Evolutionary conservation across 2,113 vertebrate genomes (phyloP), one percentile per base, ranked within the genome.

Genomic region (Equus quagga): DNA sequence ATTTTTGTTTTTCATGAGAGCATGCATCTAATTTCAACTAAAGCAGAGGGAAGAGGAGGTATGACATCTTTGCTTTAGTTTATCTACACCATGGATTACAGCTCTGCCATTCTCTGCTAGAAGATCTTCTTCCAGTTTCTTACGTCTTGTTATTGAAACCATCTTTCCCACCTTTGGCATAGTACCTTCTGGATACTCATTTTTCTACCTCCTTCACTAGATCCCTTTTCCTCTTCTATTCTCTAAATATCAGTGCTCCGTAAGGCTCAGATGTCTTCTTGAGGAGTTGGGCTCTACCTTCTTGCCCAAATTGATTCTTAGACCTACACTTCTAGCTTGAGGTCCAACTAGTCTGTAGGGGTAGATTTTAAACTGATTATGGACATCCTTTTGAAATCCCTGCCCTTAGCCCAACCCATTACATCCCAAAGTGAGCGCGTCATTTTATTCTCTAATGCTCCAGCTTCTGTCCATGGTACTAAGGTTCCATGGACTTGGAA

Each of bases 11-110:
- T 92, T 75, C 92, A 56, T 11, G 73, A 70, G 23, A 84, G 31
- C 15, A 8, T 65, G 19, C 21, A 49, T 92, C 80, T 84, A 12
- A 90, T 90, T 97, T 92, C 54, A 96, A 18, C 64, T 44, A 92
- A 96, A 78, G 33, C 36, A 46, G 78, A 8, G 24, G 19, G 3
- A 51, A 76, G 65, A 65, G 49, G 70, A 79, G 31, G 1, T 67
- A 73, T 15, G 54, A 56, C 11, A 56, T 82, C 60, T 85, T 82
- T 51, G 60, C 8, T 72, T 78, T 82, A 28, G 56, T 84, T 84
- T 62, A 58, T n/a, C 58, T 81, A 78, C 60, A 73, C 36, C 7
- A 6, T 12, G 21, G 28, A 21, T 83, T 51, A 75, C 3, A 69
- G 54, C 51, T 51, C 13, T 86, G 15, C 31, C 19, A n/a, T 80